phyloP scores from a whole-genome alignment of 2,797 vertebrate species.

The Acrocephalus scirpaceus region DNA sequence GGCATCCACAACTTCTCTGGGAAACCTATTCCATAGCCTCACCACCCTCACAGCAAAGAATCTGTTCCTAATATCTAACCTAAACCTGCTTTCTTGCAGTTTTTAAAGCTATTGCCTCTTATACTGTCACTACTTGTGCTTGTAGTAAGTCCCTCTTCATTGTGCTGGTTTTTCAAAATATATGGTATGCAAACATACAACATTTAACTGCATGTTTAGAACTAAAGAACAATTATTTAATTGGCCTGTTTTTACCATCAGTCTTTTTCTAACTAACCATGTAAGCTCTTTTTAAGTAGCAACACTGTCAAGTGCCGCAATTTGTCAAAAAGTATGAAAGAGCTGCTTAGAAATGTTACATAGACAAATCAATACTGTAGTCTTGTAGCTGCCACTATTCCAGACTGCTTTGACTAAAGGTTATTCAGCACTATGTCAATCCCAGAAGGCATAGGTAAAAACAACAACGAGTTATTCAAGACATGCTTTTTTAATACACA shows the following conservation, averaged over 20 bases:
- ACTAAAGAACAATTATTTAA: neutral
- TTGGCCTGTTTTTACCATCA: neutral
- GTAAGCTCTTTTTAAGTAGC: neutral
- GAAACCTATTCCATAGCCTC: neutral
- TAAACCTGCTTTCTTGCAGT: neutral
- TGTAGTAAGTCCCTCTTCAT: neutral
- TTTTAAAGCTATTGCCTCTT: neutral
- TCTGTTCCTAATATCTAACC: neutral
- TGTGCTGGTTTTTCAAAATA: neutral
- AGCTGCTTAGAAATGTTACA: neutral
- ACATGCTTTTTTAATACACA: neutral
- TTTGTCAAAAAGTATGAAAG: neutral
- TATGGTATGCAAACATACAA: neutral
- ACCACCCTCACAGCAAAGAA: neutral
- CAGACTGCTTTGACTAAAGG: neutral
- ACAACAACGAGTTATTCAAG: neutral
- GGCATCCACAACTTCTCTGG: neutral
- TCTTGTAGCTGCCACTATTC: neutral
- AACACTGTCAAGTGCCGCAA: neutral
- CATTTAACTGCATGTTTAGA: neutral
- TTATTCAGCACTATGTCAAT: neutral
- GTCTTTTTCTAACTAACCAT: neutral
- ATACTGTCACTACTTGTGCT: neutral
- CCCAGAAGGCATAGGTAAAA: neutral
- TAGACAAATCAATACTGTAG: neutral